Base-by-base conservation (phyloP, 2,113 vertebrate genomes). In the Corythornis vintsioides region DNA sequence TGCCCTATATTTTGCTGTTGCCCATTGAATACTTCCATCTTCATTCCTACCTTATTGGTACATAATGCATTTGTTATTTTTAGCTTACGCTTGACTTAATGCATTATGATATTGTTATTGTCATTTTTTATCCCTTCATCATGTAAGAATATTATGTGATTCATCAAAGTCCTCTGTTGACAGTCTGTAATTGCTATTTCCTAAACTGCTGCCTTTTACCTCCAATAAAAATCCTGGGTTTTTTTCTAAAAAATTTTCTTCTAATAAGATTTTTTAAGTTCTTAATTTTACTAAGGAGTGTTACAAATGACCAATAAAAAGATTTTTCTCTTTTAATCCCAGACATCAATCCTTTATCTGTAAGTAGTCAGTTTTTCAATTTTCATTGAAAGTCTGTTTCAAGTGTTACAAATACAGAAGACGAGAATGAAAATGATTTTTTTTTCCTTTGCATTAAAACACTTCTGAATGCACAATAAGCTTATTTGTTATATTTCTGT, bases 1-100 rank as follows among this genome's bases (percentile, higher is more conserved):
- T 42, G 4, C 38, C 38, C 38, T 38, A 38, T n/a, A 70, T 64
- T 86, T 79, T 0, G 0, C 19, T 57, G 2, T 9, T 3, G 0
- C 14, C 6, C 69, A 13, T 15, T 81, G 25, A 92, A 61, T 25
- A 64, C 4, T 8, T 35, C 13, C 11, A 19, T 42, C 15, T 61
- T 25, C 4, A 18, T 61, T 69, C 10, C 20, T 13, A 65, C 9
- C 4, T 79, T 55, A 69, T 1, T 82, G 59, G 8, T 84, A 73
- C 1, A 8, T 57, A 57, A 57, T 22, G 2, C 33, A 7, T 14
- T 65, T 81, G 15, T 48, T 72, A 83, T 72, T 84, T 74, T 72
- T 25, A 75, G 7, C 1, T 83, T 83, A 75, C 64, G 14, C 12
- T 48, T 78, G 29, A 47, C n/a, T 81, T 56, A 22, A 14, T 53